Evolutionary conservation across 2,113 vertebrate species (phyloP), one percentile per base, ranked within the genome.

Genomic region (Junco hyemalis): DNA sequence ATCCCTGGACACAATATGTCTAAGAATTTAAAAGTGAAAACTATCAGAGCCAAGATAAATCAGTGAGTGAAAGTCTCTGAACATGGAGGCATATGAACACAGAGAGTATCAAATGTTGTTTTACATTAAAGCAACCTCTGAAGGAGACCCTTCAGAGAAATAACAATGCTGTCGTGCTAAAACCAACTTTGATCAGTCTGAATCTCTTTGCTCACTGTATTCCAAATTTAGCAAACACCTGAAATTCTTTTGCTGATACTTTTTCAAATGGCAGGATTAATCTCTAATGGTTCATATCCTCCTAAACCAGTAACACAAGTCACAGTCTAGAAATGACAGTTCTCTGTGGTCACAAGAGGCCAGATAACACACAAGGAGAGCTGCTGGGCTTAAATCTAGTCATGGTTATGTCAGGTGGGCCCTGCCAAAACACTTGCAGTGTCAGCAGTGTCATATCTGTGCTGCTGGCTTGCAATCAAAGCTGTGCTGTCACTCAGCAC

Each of bases 21-120:
- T 77, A 29, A 83, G 36, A 16, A 61, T 57, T 81, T 83, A 45
- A 24, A 78, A 59, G 3, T 22, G 24, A 68, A 92, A 88, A 47
- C 2, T 36, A 9, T 61, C 13, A 77, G 28, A 66, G 13, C 7
- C 26, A 84, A 60, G 47, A 47, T 9, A 71, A 81, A 78, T 42
- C 19, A 25, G 10, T 57, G 33, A 83, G 15, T 42, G 35, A 66
- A 73, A 81, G 33, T 35, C 8, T 14, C 38, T 3, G 4, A 89
- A 66, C 25, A 59, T 0, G 4, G 23, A 48, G 13, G 11, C 0
- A 0, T 33, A n/a, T 33, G 40, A 44, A 63, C 33, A 47, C 21
- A 48, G 56, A 51, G 56, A 2, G 22, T 33, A 12, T 63, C 11
- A 73, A 54, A 70, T 20, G 1, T 22, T 47, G 18, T 76, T 88